These are phyloP conservation scores for Mesodorylaimus sp. DNA, from an alignment of 2,888 invertebrate genomes.

Conservation along the genomic window DNA sequence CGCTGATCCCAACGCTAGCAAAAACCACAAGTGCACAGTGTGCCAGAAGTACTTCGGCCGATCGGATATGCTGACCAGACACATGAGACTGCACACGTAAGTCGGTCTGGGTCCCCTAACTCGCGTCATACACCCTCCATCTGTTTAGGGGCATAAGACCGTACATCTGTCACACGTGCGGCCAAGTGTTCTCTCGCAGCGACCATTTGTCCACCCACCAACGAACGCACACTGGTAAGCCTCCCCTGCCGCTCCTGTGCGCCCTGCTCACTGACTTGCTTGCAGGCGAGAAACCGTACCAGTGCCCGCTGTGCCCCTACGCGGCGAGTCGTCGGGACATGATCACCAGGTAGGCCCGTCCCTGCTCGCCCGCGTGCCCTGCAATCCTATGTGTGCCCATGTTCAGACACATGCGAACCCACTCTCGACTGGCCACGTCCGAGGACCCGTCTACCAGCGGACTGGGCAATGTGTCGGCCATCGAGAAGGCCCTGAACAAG, in stretches of 20 bases:
- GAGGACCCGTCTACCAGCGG: too few relatives aligned
- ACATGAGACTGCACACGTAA: conserved; percentile 91
- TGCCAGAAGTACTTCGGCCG: conserved; percentile 85
- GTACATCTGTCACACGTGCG: conserved; percentile 77
- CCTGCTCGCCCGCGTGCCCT: too few relatives aligned
- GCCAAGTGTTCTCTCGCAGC: conserved; percentile 47
- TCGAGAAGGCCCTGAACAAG: too few relatives aligned
- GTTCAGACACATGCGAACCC: too few relatives aligned
- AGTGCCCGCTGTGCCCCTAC: conserved; percentile 90
- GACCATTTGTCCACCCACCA: conserved; percentile 95
- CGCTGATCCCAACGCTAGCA: conserved; percentile 22
- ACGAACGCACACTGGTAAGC: conserved; percentile 82
- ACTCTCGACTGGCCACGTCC: too few relatives aligned
- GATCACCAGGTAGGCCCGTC: conserved; percentile 98
- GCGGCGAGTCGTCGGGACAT: conserved; percentile 84
- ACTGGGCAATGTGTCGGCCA: too few relatives aligned
- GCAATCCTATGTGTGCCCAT: too few relatives aligned
- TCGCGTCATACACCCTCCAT: too few relatives aligned
- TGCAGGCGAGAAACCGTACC: conserved; percentile 62
- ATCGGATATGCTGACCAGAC: conserved; percentile 95
- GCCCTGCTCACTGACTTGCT: too few relatives aligned
- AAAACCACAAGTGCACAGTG: conserved; percentile 69
- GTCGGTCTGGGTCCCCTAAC: too few relatives aligned
- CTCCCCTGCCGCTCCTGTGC: too few relatives aligned
- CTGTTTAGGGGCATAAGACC: conserved; percentile 96